Evolutionary conservation across 2,888 invertebrate species (phyloP), one percentile per base, ranked within the genome.

Genomic region (Eupithecia pulchellata): DNA sequence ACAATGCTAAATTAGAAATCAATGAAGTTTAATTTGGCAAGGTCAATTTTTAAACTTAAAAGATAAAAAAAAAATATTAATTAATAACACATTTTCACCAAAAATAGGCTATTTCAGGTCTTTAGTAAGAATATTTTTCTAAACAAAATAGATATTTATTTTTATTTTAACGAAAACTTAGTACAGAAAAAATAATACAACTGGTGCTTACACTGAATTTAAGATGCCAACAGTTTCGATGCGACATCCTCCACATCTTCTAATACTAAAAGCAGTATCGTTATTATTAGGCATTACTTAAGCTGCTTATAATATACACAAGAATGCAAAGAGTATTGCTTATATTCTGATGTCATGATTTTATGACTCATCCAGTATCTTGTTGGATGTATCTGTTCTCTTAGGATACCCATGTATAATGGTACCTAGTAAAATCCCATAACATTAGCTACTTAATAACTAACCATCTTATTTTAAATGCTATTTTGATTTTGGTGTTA

Each of bases 391-490:
- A 78, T 81, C 81, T 77, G 79, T 78, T 80, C 78, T 77, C 64
- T 69, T 65, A 72, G 47, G 71, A 77, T 72, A 79, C 64, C 72
- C 74, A 70, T 72, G 25, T 60, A 55, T 68, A 64, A 13, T 55
- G 27, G 57, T 29, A 57, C 29, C 11, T 55, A 71, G 69, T 72
- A 57, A 71, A 42, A 68, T 70, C 42, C 34, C 72, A 71, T 75
- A 89, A 75, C 80, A 90, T 91, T 91, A 91, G 86, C 92, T 93
- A 92, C 91, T 91, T 93, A 93, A 13, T 85, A 82, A 89, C 55
- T 65, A 64, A 65, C 34, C 20, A 55, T 34, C 34, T 55, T 64
- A 47, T 32, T 64, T 64, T 29, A 64, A 64, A 47, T 30, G 47
- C 64, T 61, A 34, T 61, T 61, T 61, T 14, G 34, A 61, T 61